These are phyloP conservation scores for Tetheella fluctuosa DNA, from an alignment of 2,888 invertebrate genomes.

Conservation along the genomic window DNA sequence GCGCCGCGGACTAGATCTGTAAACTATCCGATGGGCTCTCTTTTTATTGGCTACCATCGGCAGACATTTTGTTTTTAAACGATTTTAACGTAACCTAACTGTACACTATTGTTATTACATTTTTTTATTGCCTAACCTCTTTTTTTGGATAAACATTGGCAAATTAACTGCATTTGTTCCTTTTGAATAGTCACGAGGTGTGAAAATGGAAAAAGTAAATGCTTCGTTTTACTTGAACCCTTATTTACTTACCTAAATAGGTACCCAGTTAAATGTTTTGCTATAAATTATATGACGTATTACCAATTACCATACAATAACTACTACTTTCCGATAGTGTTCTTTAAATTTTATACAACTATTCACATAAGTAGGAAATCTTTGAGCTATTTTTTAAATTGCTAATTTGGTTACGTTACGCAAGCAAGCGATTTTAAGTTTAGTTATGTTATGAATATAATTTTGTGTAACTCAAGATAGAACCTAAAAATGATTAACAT, in stretches of 20 bases:
- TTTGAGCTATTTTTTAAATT: no score
- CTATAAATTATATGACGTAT: neutral
- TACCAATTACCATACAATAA: no score
- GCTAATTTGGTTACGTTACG: no score
- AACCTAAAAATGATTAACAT: neutral
- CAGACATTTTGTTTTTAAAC: constrained; percentile 27
- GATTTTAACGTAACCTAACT: constrained; percentile 38
- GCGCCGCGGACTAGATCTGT: constrained; percentile 72
- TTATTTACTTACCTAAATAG: neutral
- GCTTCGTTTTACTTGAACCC: neutral
- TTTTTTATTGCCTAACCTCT: constrained; percentile 35
- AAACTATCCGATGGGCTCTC: constrained; percentile 53
- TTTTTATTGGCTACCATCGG: constrained; percentile 43
- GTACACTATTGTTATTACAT: constrained; percentile 39
- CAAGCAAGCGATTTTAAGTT: neutral
- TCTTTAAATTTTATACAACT: no score
- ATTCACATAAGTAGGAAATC: no score
- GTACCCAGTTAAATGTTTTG: neutral
- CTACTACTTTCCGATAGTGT: no score
- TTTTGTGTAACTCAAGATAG: neutral
- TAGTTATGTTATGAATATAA: neutral
- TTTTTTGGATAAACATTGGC: neutral
- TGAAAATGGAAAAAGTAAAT: neutral
- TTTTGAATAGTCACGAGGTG: neutral
- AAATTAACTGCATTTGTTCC: neutral